A percentile compares a stretch with the other conserved stretches of the same genome.
These are phyloP conservation scores for Tubulanus polymorphus DNA, from an alignment of 2,888 invertebrate species.

Conservation along the genomic window DNA sequence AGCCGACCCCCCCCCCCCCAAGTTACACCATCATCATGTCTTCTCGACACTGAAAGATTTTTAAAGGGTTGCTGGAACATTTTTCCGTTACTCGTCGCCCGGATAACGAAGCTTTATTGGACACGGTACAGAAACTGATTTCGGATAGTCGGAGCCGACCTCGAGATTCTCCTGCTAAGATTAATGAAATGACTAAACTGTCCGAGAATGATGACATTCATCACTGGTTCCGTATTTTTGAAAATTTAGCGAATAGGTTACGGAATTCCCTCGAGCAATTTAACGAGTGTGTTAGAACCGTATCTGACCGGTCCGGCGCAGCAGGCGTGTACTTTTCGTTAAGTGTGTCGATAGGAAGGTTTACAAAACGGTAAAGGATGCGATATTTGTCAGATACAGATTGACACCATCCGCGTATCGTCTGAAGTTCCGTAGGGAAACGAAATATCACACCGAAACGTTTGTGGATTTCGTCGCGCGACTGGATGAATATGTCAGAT, in stretches of 20 bases:
- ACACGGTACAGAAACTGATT: background rate
- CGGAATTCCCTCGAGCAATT: background rate
- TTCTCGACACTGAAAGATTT: too few relatives aligned
- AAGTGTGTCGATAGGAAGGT: background rate
- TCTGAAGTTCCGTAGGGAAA: background rate
- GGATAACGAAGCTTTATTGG: background rate
- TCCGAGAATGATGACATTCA: background rate
- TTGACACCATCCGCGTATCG: background rate
- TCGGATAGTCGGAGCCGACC: too few relatives aligned
- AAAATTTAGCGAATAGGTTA: background rate
- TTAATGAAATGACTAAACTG: background rate
- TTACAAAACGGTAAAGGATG: background rate
- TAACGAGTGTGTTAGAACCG: background rate
- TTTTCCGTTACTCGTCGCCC: background rate
- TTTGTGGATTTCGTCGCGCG: background rate
- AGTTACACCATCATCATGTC: too few relatives aligned
- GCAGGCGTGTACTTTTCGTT: background rate
- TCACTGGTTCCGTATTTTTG: background rate
- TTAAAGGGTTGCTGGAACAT: background rate
- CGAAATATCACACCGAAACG: background rate
- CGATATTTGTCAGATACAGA: background rate
- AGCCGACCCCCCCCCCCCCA: too few relatives aligned
- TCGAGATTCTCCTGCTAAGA: too few relatives aligned
- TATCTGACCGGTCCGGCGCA: constrained; percentile 1
- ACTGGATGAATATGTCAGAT: background rate